These are phyloP conservation scores for Volucella bombylans DNA, from an alignment of 2,888 invertebrate species.

Conservation along the genomic window DNA sequence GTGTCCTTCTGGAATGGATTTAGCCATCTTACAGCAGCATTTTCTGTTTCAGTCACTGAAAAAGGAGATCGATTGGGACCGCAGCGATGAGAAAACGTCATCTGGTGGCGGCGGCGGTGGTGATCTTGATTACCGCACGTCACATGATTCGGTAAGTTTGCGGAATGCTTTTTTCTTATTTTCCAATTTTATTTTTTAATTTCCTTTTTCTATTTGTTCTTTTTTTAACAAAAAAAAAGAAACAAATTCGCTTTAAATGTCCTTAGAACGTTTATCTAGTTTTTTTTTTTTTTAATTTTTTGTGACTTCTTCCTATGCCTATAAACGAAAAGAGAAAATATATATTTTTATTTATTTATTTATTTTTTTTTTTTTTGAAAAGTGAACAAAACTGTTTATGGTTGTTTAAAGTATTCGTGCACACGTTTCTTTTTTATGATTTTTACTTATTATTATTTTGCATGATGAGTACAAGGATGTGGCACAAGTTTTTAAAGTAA, in stretches of 20 bases:
- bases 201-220: conserved; percentile 63
- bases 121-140: conserved; percentile 91
- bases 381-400: conserved; percentile 46
- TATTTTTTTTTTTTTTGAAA: conserved; percentile 21
- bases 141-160: conserved; percentile 91
- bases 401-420: conserved; percentile 62
- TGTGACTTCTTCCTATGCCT: conserved; percentile 76
- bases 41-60: conserved; percentile 88
- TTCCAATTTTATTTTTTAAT: conserved; percentile 76
- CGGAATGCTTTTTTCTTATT: conserved; percentile 77
- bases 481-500: conserved; percentile 26
- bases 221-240: neutral
- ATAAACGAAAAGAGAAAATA: conserved; percentile 48
- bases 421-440: conserved; percentile 19
- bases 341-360: too few relatives aligned
- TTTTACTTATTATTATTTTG: conserved; percentile 54
- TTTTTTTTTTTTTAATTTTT: conserved; percentile 69
- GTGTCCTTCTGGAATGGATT: conserved; percentile 57
- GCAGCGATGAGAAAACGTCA: conserved; percentile 90
- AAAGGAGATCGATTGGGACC: conserved; percentile 94
- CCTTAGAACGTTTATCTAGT: conserved; percentile 63
- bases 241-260: conserved; percentile 71
- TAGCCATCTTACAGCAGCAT: conserved; percentile 72
- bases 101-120: conserved; percentile 83
- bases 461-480: conserved; percentile 41